A percentile compares a stretch with the other conserved stretches of the same genome.
phyloP scores from a whole-genome alignment of 2,888 invertebrate genomes.

The Dexiosoma caninum region DNA sequence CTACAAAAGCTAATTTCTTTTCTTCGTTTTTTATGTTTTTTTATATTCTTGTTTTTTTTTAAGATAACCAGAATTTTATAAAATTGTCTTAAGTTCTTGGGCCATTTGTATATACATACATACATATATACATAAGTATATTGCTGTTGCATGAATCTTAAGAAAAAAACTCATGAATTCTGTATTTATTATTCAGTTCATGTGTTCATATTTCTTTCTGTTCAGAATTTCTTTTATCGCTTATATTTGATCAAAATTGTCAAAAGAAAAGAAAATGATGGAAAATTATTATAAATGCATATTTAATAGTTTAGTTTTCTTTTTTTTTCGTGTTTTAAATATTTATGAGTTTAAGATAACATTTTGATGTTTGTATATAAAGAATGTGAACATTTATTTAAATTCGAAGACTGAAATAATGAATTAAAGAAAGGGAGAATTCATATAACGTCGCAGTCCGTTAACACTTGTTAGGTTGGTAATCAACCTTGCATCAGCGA shows the following conservation, averaged over 20 bases:
- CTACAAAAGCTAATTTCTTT: neutral
- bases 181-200: slow-evolving; percentile 16
- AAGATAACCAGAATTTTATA: neutral
- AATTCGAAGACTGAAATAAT: too few relatives aligned
- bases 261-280: neutral
- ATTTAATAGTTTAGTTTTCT: neutral
- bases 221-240: slow-evolving; percentile 7
- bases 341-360: neutral
- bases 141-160: neutral
- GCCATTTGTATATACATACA: neutral
- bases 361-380: neutral
- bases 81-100: neutral
- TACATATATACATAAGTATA: too few relatives aligned
- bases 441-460: too few relatives aligned
- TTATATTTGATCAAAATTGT: neutral
- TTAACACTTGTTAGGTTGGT: too few relatives aligned
- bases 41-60: neutral
- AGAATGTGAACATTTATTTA: too few relatives aligned
- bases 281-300: neutral
- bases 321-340: neutral
- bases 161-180: neutral
- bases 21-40: slow-evolving; percentile 15
- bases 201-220: neutral
- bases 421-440: too few relatives aligned
- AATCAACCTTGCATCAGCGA: too few relatives aligned